Evolutionary conservation across 53 echinoderm and acorn worm genomes (phyloP), one percentile per base, ranked within the genome.

Genomic region (Echinometra lucunter): DNA sequence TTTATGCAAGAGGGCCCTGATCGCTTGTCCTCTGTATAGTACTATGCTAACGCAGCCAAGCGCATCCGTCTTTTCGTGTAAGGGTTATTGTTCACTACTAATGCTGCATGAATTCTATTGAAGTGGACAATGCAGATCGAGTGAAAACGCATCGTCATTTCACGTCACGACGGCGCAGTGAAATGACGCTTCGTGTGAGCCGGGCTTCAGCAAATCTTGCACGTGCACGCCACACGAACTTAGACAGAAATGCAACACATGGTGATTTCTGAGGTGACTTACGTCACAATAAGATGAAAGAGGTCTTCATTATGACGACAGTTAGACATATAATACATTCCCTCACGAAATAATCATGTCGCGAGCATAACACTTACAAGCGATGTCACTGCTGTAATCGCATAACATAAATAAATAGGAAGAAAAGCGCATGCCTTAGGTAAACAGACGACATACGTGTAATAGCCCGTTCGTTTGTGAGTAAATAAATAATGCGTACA

Each of bases 331-430:
- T n/a, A 1, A 49, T 28, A 42, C 53, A 85, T 85, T 85, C 85
- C 85, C 27, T 21, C 49, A 85, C 49, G 85, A 9, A 49, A 49
- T 85, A 27, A 28, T 53, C n/a, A 85, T 27, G 49, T 12, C 85
- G 47, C 27, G 27, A 47, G 35, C 78, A 78, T 19, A 5, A 38
- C 42, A 78, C 78, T 42, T 19, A 78, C 42, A 7, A 8, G 42
- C 19, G 19, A 78, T 40, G 38, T 38, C 37, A 19, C 38, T 10
- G 13, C 53, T 85, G 47, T 53, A 85, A 85, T 49, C 85, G 28
- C 85, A 85, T 49, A 85, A n/a, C 85, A 49, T 85, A 85, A 85
- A 85, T 85, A 85, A 47, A 49, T 49, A 85, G n/a, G 45, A 85
- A 85, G 85, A 85, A 85, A 49, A 12, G 35, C 21, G 49, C 28